These are phyloP conservation scores for Euthynnus affinis DNA, from an alignment of 2,797 vertebrate genomes.

Conservation along the genomic window DNA sequence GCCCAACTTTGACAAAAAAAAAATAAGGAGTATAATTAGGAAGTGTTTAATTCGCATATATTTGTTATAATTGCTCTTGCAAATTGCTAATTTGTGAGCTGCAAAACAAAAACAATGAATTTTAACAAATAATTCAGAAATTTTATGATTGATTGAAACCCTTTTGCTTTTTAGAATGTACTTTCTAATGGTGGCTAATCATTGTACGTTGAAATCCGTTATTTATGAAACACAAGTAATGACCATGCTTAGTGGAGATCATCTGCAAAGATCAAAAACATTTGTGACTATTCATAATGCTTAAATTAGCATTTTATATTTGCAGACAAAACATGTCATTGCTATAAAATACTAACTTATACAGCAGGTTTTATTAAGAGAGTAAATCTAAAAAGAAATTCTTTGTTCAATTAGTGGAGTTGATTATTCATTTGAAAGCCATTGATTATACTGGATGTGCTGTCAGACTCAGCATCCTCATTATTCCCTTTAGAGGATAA, in stretches of 20 bases:
- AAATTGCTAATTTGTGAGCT: neutral
- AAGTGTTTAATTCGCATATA: neutral
- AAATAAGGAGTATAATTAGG: neutral
- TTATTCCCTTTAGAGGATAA: conserved; percentile 88
- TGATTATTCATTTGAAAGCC: conserved; percentile 81
- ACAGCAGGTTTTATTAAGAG: conserved; percentile 37
- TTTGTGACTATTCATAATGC: neutral
- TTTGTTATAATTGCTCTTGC: neutral
- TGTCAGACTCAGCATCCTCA: conserved; percentile 87
- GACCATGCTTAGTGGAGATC: neutral
- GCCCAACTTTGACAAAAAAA: neutral
- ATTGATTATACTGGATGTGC: conserved; percentile 80
- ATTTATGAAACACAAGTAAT: neutral
- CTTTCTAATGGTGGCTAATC: neutral
- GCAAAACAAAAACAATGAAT: neutral
- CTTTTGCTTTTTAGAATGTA: neutral
- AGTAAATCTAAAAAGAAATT: conserved; percentile 66
- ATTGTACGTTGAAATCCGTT: neutral
- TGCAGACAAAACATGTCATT: conserved; percentile 11
- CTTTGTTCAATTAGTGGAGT: conserved; percentile 81
- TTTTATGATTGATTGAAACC: neutral
- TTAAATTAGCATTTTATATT: conserved; percentile 1
- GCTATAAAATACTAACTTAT: conserved; percentile 32
- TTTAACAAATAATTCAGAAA: neutral
- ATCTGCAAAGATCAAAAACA: neutral